phyloP scores from a whole-genome alignment of 2,797 vertebrate species.

The Parotocinclus haroldoi region DNA sequence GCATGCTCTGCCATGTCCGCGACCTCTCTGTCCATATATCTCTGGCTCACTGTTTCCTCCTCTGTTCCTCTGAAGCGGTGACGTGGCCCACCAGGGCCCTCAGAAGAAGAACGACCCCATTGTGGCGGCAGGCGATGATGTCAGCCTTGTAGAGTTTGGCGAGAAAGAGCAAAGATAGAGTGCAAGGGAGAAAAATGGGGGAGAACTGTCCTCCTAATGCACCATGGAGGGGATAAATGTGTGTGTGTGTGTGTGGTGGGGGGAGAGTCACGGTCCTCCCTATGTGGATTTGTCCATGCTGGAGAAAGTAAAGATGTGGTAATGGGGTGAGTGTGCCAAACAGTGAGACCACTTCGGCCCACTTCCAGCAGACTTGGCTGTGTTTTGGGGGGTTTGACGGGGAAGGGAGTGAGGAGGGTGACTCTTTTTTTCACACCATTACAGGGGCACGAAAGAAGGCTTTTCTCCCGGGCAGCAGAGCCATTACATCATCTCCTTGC shows the following conservation, averaged over 20 bases:
- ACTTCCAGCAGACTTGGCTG: slow-evolving; percentile 30
- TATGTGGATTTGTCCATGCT: slow-evolving; percentile 24
- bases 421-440: slow-evolving; percentile 52
- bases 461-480: slow-evolving; percentile 43
- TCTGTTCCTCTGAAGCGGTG: slow-evolving; percentile 63
- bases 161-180: slow-evolving; percentile 6
- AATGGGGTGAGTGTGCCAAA: slow-evolving; percentile 34
- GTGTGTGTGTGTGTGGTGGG: not conserved
- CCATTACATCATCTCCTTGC: slow-evolving; percentile 54
- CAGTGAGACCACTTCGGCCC: slow-evolving; percentile 34
- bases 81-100: slow-evolving; percentile 66
- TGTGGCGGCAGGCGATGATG: slow-evolving; percentile 74
- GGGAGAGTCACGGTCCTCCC: slow-evolving; percentile 26
- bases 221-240: not conserved
- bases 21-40: slow-evolving; percentile 52
- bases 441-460: slow-evolving; percentile 40
- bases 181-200: slow-evolving; percentile 10
- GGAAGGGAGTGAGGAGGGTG: slow-evolving; percentile 23
- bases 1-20: slow-evolving; percentile 34
- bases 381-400: slow-evolving; percentile 15
- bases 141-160: slow-evolving; percentile 75
- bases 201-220: not conserved
- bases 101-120: slow-evolving; percentile 82
- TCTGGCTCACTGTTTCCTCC: slow-evolving; percentile 33
- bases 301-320: slow-evolving; percentile 23